Percentiles rank a stretch among this genome's conserved stretches.
Evolutionary conservation across 2,888 invertebrate species (phyloP).

Genomic region (Ceramica pisi): DNA sequence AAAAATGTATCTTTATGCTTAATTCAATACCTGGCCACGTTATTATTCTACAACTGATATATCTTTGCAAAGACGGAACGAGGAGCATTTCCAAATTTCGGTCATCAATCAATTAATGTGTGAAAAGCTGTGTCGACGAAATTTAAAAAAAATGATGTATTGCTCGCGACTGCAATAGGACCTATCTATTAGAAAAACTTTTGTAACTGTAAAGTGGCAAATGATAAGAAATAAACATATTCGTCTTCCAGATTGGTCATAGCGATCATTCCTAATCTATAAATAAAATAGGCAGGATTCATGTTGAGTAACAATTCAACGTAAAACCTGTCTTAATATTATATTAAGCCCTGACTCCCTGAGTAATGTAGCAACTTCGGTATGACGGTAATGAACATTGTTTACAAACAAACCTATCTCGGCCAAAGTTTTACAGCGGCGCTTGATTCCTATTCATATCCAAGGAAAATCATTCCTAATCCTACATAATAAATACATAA

Average conservation of each 20-base stretch:
- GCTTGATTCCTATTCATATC: neutral
- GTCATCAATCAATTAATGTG: constrained; percentile 28
- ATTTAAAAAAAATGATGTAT: constrained; percentile 33
- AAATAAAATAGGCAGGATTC: too few species aligned
- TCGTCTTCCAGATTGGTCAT: neutral
- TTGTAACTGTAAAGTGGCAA: neutral
- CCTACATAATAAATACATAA: neutral
- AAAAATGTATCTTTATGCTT: neutral
- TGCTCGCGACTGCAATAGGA: constrained; percentile 6
- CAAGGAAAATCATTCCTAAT: too few species aligned
- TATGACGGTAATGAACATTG: constrained; percentile 4
- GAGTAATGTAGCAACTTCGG: neutral
- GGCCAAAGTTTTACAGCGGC: neutral
- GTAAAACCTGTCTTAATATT: neutral
- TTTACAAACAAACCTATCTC: constrained; percentile 42
- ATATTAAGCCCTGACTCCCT: neutral
- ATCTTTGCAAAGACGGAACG: neutral
- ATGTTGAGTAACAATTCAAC: neutral
- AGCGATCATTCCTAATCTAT: neutral
- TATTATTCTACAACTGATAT: neutral
- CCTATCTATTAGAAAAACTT: neutral
- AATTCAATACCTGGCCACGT: neutral
- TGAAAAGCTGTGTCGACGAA: neutral
- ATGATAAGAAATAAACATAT: neutral
- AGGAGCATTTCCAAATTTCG: constrained; percentile 12